Conservation (phyloP, 2,888 invertebrate genomes). For the Tachina grossa region DNA sequence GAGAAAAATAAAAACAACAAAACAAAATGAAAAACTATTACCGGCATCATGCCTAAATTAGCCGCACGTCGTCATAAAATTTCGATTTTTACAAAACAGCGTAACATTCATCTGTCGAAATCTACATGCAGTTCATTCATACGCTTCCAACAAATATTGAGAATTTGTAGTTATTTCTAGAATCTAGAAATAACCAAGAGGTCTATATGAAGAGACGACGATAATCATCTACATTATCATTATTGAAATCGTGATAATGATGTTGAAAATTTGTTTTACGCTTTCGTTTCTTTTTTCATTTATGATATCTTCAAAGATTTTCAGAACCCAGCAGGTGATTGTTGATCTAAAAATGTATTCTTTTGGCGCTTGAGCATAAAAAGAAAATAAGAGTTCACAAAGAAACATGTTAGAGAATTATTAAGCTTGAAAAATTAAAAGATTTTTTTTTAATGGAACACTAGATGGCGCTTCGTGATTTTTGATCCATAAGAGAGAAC, state of each 20-base stretch:
- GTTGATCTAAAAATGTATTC: conserved; percentile 30
- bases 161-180: conserved; percentile 19
- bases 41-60: conserved; percentile 76
- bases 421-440: conserved; percentile 2
- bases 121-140: conserved; percentile 18
- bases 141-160: background rate
- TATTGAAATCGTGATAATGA: conserved; percentile 27
- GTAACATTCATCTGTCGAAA: conserved; percentile 62
- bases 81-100: conserved; percentile 59
- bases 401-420: conserved; percentile 25
- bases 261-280: conserved; percentile 10
- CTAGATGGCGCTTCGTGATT: conserved; percentile 42
- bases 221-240: conserved; percentile 10
- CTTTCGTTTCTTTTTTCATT: background rate
- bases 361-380: conserved; percentile 41
- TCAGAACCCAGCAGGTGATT: conserved; percentile 65
- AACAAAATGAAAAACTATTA: conserved; percentile 59
- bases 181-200: conserved; percentile 1
- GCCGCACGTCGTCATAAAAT: conserved; percentile 70
- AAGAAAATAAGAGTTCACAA: conserved; percentile 25
- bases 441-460: background rate
- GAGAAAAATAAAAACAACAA: background rate
- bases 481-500: too few relatives aligned
- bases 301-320: conserved; percentile 9
- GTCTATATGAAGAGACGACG: conserved; percentile 15